Evolutionary conservation across 2,797 vertebrate species (phyloP).

Genomic region (Hipposideros larvatus): DNA sequence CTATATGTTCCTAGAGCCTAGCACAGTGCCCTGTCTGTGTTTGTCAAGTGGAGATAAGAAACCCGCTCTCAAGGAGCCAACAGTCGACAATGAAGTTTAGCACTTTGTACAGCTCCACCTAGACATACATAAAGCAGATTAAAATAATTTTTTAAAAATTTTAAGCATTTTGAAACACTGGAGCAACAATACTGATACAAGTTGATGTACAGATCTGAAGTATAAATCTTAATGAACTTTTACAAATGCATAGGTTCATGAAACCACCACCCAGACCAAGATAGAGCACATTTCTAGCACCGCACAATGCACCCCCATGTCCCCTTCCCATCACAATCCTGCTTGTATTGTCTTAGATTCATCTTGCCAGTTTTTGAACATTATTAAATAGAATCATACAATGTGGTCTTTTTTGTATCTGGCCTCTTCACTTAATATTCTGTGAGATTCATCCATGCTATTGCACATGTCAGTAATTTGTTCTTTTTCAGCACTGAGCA

Average conservation of each 20-base stretch:
- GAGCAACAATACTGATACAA: neutral
- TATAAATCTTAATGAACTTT: neutral
- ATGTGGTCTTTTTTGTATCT: neutral
- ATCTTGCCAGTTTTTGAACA: neutral
- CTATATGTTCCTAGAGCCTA: neutral
- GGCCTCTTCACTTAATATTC: neutral
- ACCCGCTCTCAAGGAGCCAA: neutral
- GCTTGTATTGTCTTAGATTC: neutral
- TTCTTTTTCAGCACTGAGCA: neutral
- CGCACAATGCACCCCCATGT: neutral
- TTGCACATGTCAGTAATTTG: neutral
- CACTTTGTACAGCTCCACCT: neutral
- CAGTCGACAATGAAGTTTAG: neutral
- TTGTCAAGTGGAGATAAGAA: neutral
- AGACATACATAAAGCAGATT: neutral
- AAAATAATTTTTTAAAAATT: neutral
- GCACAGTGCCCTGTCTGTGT: neutral
- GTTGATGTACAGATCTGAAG: neutral
- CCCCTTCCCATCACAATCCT: fast-evolving
- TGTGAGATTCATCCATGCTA: neutral
- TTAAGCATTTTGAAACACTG: neutral
- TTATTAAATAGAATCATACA: neutral
- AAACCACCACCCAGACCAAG: neutral
- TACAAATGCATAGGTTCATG: neutral
- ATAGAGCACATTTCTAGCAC: neutral